Conservation (phyloP, 2,797 vertebrate genomes). For the Sardinella longiceps region DNA sequence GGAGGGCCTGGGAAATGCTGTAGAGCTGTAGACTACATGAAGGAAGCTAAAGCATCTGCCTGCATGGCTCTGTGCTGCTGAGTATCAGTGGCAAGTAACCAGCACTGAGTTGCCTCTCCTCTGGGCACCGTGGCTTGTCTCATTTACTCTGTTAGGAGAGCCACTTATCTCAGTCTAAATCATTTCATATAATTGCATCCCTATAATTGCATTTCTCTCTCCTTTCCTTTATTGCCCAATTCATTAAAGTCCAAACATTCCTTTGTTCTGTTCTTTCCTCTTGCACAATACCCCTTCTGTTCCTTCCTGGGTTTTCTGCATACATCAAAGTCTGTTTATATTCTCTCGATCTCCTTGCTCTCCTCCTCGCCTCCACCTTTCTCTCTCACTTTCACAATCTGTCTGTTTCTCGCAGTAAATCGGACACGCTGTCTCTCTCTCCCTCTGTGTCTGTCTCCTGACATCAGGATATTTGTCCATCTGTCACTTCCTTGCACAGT, state of each 20-base stretch:
- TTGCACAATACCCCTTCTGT: not conserved
- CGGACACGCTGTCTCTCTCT: not conserved
- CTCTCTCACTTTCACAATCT: not conserved
- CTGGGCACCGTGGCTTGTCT: not conserved
- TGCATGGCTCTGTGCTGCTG: conserved; percentile 33
- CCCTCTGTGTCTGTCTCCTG: not conserved
- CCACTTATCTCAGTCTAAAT: not conserved
- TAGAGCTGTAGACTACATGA: not conserved
- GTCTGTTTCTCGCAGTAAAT: not conserved
- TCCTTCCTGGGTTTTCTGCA: not conserved
- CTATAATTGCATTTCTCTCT: too few relatives aligned
- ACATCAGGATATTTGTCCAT: conserved; percentile 17
- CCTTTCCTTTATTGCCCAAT: not conserved
- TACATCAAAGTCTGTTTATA: not conserved
- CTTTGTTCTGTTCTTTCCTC: not conserved
- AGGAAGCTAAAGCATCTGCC: conserved; percentile 34
- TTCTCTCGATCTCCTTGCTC: not conserved
- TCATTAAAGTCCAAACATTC: not conserved
- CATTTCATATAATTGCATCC: not conserved
- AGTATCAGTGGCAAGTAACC: conserved; percentile 32
- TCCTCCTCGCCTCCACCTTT: not conserved
- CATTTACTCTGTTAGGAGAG: not conserved
- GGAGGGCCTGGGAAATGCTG: not conserved
- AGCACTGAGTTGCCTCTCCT: conserved; percentile 29
- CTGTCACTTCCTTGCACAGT: not conserved